Conservation (phyloP, 2,797 vertebrate species). For the Cyprinella venusta region DNA sequence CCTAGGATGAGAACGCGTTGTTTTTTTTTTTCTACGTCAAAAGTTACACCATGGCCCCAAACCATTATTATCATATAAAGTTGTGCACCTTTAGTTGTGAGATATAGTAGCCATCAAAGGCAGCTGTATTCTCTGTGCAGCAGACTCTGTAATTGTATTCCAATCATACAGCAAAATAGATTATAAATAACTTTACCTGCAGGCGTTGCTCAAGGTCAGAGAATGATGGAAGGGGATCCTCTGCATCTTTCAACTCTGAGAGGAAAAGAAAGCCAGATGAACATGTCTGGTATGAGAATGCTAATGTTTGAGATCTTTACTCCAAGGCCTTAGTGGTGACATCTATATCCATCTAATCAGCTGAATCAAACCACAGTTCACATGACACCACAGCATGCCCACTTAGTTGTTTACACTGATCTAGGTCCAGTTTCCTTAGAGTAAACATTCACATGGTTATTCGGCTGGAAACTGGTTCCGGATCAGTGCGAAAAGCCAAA, state of each 20-base stretch:
- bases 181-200: constrained; percentile 81
- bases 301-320: constrained; percentile 28
- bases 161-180: background rate
- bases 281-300: constrained; percentile 32
- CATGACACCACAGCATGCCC: constrained; percentile 7
- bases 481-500: constrained; percentile 1
- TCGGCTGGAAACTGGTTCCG: constrained; percentile 21
- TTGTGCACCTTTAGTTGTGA: background rate
- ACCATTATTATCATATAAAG: constrained; percentile 22
- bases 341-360: constrained; percentile 42
- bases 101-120: background rate
- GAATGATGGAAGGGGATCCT: constrained; percentile 81
- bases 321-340: constrained; percentile 36
- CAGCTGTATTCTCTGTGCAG: background rate
- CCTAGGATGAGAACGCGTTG: too few relatives aligned
- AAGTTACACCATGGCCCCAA: constrained; percentile 33
- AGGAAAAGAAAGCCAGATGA: constrained; percentile 51
- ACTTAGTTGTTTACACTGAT: constrained; percentile 16
- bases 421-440: background rate
- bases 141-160: background rate
- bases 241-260: constrained; percentile 83
- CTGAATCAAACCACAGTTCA: constrained; percentile 3
- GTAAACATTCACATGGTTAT: constrained; percentile 7
- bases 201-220: constrained; percentile 93
- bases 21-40: background rate